phyloP scores from a whole-genome alignment of 2,888 invertebrate species.

The Smittia aterrima region DNA sequence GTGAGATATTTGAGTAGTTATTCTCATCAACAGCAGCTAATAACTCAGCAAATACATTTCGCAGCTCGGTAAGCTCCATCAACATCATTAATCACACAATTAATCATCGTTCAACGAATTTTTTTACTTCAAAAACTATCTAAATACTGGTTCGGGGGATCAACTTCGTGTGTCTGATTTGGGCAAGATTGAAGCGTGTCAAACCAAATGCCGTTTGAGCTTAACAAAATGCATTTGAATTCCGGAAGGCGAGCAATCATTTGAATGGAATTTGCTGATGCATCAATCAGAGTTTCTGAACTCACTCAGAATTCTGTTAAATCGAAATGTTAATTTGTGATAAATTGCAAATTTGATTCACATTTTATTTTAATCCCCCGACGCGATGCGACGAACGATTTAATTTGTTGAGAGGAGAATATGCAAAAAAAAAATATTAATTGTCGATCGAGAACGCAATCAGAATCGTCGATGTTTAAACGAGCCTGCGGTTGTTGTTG shows the following conservation, averaged over 20 bases:
- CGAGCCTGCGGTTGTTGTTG: background rate
- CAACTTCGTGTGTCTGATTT: background rate
- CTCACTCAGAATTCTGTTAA: too few relatives aligned
- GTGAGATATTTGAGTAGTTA: background rate
- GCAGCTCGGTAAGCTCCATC: background rate
- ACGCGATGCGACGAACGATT: too few relatives aligned
- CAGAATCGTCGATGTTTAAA: too few relatives aligned
- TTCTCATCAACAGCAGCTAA: background rate
- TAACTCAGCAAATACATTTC: background rate
- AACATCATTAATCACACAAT: slow-evolving; percentile 21
- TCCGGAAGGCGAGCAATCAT: too few relatives aligned
- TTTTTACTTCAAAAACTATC: background rate
- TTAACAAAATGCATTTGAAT: background rate
- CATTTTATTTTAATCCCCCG: too few relatives aligned
- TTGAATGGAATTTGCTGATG: too few relatives aligned
- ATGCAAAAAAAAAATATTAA: too few relatives aligned
- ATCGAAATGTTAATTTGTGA: too few relatives aligned
- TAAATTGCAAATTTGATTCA: too few relatives aligned
- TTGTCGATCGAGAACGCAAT: too few relatives aligned
- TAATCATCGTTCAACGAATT: background rate
- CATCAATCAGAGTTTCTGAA: too few relatives aligned
- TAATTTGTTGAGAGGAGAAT: too few relatives aligned
- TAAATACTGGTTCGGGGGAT: background rate
- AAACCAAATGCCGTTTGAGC: background rate
- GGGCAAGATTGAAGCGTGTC: background rate